Evolutionary conservation across 2,113 vertebrate genomes (phyloP).

Genomic region (Nothocercus julius): DNA sequence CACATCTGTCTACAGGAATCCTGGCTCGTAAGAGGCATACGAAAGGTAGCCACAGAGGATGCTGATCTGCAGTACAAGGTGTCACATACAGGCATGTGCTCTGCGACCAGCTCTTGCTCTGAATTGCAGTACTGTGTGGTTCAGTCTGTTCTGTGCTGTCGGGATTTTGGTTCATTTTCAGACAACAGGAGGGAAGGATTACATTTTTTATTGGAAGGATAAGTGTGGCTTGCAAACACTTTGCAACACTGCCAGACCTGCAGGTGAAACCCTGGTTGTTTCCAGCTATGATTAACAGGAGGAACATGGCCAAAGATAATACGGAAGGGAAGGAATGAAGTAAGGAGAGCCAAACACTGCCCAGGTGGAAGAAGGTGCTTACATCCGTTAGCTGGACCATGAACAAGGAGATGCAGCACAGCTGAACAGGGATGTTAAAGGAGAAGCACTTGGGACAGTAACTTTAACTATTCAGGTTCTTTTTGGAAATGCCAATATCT

Average conservation of each 20-base stretch:
- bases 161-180: not conserved
- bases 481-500: not conserved
- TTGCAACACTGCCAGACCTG: conserved; percentile 23
- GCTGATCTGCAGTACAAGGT: not conserved
- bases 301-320: not conserved
- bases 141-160: not conserved
- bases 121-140: not conserved
- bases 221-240: conserved; percentile 19
- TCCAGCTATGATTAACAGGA: not conserved
- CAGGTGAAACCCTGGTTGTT: conserved; percentile 54
- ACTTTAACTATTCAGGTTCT: not conserved
- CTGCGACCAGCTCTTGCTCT: not conserved
- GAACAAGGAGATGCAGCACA: conserved; percentile 37
- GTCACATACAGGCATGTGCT: not conserved
- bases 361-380: conserved; percentile 25
- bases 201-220: not conserved
- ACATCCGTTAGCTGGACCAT: not conserved
- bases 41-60: not conserved
- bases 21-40: not conserved
- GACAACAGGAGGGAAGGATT: not conserved
- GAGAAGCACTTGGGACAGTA: not conserved
- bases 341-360: conserved; percentile 24
- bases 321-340: not conserved
- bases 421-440: conserved; percentile 10
- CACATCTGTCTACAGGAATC: not conserved